These are phyloP conservation scores for Zootermopsis nevadensis DNA, from an alignment of 2,888 invertebrate genomes.

Conservation along the genomic window DNA sequence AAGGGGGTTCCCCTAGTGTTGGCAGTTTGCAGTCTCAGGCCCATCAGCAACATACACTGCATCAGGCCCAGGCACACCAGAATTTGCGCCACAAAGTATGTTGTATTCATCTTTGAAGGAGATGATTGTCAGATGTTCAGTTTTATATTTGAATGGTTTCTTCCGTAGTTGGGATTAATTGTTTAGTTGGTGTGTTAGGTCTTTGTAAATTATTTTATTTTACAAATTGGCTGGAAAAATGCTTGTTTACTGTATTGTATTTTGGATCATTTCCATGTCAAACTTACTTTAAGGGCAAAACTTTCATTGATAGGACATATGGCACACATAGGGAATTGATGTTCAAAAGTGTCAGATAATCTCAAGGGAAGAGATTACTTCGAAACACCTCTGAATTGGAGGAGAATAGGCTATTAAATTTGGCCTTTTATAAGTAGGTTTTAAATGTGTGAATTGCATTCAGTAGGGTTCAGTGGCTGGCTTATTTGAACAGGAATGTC, in stretches of 20 bases:
- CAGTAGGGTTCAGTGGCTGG: neutral
- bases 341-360: neutral
- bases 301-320: neutral
- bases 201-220: no score
- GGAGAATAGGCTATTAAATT: neutral
- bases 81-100: constrained; percentile 55
- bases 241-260: no score
- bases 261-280: no score
- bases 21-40: constrained; percentile 51
- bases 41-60: constrained; percentile 54
- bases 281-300: no score
- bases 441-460: neutral
- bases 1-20: constrained; percentile 53
- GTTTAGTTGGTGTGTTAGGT: no score
- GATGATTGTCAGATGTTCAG: no score
- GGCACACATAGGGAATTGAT: neutral
- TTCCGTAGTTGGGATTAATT: no score
- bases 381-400: neutral
- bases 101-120: no score
- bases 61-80: constrained; percentile 54
- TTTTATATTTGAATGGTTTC: no score
- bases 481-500: neutral
- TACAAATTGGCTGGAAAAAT: no score
- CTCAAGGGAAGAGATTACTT: neutral
- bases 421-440: neutral